Percentiles rank a stretch among this genome's conserved stretches.
Evolutionary conservation across 2,888 invertebrate species (phyloP).

Genomic region (Diachrysia chrysitis): DNA sequence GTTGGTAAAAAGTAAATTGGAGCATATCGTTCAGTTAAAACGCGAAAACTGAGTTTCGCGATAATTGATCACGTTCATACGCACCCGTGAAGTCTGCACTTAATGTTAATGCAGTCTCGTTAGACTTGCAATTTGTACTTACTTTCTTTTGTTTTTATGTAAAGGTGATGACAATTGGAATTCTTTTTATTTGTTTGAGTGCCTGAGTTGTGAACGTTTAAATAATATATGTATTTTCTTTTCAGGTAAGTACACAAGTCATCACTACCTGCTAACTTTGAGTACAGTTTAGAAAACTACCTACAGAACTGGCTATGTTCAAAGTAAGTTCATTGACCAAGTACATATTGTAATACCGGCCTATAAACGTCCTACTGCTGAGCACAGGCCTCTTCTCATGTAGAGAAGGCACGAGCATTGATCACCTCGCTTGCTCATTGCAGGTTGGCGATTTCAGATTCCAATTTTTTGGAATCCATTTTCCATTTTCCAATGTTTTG

Average conservation of each 20-base stretch:
- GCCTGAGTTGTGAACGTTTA: neutral
- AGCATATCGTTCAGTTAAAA: neutral
- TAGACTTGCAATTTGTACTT: slow-evolving; percentile 41
- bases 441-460: too few relatives aligned
- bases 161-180: neutral
- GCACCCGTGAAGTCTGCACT: neutral
- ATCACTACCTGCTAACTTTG: neutral
- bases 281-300: neutral
- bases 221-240: slow-evolving; percentile 8
- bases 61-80: neutral
- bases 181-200: neutral
- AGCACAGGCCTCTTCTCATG: too few relatives aligned
- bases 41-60: neutral
- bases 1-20: too few relatives aligned
- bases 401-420: too few relatives aligned
- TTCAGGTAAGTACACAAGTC: slow-evolving; percentile 35
- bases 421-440: too few relatives aligned
- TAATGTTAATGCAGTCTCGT: slow-evolving; percentile 6
- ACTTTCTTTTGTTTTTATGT: slow-evolving; percentile 16
- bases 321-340: too few relatives aligned
- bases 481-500: too few relatives aligned
- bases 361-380: too few relatives aligned
- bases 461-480: too few relatives aligned
- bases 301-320: neutral
- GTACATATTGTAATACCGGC: too few relatives aligned